phyloP scores from a whole-genome alignment of 2,888 invertebrate genomes.

The Mamestra brassicae region DNA sequence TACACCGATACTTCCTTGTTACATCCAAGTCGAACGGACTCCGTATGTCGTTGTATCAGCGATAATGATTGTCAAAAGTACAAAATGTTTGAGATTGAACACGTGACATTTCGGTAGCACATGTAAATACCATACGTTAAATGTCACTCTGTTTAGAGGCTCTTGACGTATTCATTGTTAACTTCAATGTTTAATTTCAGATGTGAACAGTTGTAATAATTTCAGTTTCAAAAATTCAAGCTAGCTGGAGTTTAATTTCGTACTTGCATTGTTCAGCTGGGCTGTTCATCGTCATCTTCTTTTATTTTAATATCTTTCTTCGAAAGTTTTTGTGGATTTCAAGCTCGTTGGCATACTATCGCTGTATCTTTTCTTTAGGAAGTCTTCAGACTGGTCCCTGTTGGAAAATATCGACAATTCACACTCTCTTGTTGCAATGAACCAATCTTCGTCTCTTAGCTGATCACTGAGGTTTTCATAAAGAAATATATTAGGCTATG shows the following conservation, averaged over 20 bases:
- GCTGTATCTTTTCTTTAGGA: neutral
- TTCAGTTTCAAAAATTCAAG: too few relatives aligned
- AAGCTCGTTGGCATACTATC: too few relatives aligned
- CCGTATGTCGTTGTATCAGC: neutral
- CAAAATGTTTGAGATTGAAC: too few relatives aligned
- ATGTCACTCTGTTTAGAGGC: neutral
- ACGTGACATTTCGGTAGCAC: neutral
- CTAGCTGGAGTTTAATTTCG: slow-evolving; percentile 24
- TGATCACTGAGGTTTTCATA: neutral
- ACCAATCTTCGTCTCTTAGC: too few relatives aligned
- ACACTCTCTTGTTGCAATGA: neutral
- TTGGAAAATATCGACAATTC: neutral
- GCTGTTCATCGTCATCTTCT: slow-evolving; percentile 1
- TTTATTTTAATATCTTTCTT: neutral
- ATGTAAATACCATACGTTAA: neutral
- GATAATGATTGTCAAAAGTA: neutral
- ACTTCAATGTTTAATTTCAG: neutral
- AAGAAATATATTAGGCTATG: neutral
- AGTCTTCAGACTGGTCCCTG: neutral
- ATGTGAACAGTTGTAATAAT: too few relatives aligned
- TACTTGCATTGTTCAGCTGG: slow-evolving; percentile 10
- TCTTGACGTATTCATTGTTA: neutral
- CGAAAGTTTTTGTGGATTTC: too few relatives aligned
- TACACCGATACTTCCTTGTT: slow-evolving; percentile 62
- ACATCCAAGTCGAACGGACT: slow-evolving; percentile 24